Evolutionary conservation across 2,888 invertebrate genomes (phyloP).

Genomic region (Endomychus coccineus): DNA sequence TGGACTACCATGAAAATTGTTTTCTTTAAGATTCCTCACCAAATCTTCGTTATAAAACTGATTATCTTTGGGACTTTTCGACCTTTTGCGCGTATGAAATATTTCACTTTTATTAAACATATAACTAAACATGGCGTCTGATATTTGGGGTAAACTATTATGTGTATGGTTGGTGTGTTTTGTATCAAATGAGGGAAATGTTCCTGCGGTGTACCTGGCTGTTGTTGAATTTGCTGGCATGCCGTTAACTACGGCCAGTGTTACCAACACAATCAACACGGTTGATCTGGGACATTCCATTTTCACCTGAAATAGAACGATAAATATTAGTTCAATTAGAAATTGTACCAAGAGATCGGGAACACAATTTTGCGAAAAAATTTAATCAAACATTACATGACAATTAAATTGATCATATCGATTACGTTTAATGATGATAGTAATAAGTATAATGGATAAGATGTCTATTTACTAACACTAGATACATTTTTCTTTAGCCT

Average conservation of each 20-base stretch:
- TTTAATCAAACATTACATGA: no score
- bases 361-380: no score
- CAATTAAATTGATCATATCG: no score
- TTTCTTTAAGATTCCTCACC: conserved; percentile 1
- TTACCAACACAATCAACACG: conserved; percentile 28
- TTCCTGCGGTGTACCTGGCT: conserved; percentile 36
- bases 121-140: no score
- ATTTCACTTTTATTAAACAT: no score
- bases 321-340: no score
- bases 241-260: conserved; percentile 25
- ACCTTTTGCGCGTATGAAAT: no score
- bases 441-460: no score
- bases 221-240: conserved; percentile 33
- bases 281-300: conserved; percentile 32
- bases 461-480: no score
- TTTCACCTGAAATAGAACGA: conserved; percentile 37
- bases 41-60: conserved; percentile 4
- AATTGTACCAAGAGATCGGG: no score
- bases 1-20: conserved; percentile 1
- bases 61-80: conserved; percentile 9
- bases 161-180: neutral
- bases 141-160: conserved; percentile 9
- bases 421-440: no score
- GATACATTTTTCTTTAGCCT: no score
- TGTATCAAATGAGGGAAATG: conserved; percentile 10